phyloP scores from a whole-genome alignment of 2,888 invertebrate species.

The Eilema sororculum region DNA sequence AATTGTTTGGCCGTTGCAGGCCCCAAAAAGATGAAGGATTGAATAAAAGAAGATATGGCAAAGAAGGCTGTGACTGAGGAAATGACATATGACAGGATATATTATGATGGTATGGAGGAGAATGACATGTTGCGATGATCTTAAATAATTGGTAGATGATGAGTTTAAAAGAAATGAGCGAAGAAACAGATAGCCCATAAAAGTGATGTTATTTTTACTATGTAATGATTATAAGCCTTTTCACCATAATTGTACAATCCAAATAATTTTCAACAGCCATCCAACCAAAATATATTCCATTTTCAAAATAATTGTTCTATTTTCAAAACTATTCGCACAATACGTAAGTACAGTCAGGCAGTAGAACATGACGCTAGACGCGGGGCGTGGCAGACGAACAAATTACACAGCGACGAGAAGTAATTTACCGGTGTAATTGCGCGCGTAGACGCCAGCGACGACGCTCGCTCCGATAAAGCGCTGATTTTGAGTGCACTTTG shows the following conservation, averaged over 20 bases:
- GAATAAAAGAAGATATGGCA: too few relatives aligned
- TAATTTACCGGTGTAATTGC: conserved; percentile 76
- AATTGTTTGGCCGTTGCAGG: too few relatives aligned
- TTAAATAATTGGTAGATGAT: too few relatives aligned
- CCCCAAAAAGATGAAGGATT: too few relatives aligned
- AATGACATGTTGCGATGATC: too few relatives aligned
- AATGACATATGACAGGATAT: too few relatives aligned
- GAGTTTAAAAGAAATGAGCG: too few relatives aligned
- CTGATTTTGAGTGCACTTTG: conserved; percentile 31
- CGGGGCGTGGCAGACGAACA: conserved; percentile 62
- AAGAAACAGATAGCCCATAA: too few relatives aligned
- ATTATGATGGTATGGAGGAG: too few relatives aligned
- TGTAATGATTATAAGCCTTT: neutral
- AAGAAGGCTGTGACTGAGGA: too few relatives aligned
- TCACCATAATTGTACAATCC: neutral
- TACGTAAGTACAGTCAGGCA: conserved; percentile 23
- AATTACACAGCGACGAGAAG: conserved; percentile 69
- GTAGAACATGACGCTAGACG: conserved; percentile 52
- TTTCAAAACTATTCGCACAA: conserved; percentile 7
- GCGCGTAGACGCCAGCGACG: conserved; percentile 54
- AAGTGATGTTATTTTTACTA: too few relatives aligned
- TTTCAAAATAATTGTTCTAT: conserved; percentile 1
- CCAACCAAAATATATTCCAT: too few relatives aligned
- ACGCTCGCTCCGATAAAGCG: conserved; percentile 22
- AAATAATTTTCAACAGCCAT: neutral